Base-by-base conservation (phyloP, 2,113 vertebrate genomes). In the Microtus montanus region DNA sequence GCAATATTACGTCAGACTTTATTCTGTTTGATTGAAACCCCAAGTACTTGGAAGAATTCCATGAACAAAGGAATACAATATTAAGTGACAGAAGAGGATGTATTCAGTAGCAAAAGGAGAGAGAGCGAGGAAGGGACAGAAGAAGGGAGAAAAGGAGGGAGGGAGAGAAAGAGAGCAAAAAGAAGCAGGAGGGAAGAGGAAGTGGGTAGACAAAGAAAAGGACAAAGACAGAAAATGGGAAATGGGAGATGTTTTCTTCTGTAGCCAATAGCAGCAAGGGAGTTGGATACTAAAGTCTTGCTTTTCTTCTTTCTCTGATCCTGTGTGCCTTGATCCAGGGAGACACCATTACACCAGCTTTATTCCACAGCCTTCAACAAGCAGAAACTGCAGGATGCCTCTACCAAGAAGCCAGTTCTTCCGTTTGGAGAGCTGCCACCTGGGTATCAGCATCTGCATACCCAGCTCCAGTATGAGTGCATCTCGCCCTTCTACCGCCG, bases 401-500 rank as follows among this genome's bases (percentile, higher is more conserved):
- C 99, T 63, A 99, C 99, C 14, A 99, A 99, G 97, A 98, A 95
- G 77, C 98, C 99, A 20, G 94, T 95, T 0, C 96, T 98, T 86
- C 98, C 98, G 0, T 98, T 99, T 47, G 98, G 98, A 75, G 98
- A 99, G 19, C 97, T 99, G 73, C 98, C 99, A 2, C 82, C 97
- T 1, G 99, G 99, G 28, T 99, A 99, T 97, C 99, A 99, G 66
- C 99, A 99, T 33, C 98, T 99, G 84, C 99, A 99, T 97, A 99
- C 99, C 1, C 99, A 99, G 85, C 99, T 99, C 26, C 99, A 99
- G 96, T 99, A 99, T 0, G 99, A 99, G 44, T 99, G 99, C 47
- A 98, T 98, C 13, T 99, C 99, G 13, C 98, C 98, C 0, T 99
- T 99, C 98, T 99, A 99, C 97, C 99, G 98, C 11, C 99, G 99